Evolutionary conservation across 2,888 invertebrate genomes (phyloP), one percentile per base, ranked within the genome.

Genomic region (Iphiclides podalirius): DNA sequence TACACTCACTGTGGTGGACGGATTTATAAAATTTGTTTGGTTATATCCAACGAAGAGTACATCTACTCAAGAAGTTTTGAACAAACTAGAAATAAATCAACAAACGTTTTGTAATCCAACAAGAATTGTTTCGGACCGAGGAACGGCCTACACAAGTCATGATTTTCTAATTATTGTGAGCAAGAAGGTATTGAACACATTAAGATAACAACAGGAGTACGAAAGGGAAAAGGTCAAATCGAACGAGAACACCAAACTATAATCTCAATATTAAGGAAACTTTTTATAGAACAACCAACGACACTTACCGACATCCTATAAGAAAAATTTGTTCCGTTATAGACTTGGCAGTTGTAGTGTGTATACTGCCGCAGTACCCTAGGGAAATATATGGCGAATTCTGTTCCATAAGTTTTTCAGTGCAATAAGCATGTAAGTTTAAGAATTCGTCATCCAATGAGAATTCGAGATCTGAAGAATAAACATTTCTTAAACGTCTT

Each of bases 1-100:
- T 23, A 39, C 56, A 2, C 54, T 75, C 3, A 62, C 61, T 0
- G 57, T 70, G 3, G 48, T 71, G 0, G 71, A 74, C 47, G 59
- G 52, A 0, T 71, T 66, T 37, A 64, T 66, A 0, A 71, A 70
- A 39, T 70, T 68, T 56, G 57, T 55, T 3, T 71, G 71, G 66
- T 14, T 69, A 0, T 69, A 57, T 47, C 65, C 66, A 9, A 60
- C 63, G 4, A 70, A 72, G 44, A 52, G 62, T 3, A 61, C 60
- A 1, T 54, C 61, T 0, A 43, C 67, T 2, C 56, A 55, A 15
- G 70, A 76, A 26, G 26, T 7, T 8, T 7, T 26, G 2, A 0
- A 43, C 67, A 4, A 57, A 55, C 13, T 70, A 76, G 47, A 66
- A 59, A 12, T 43, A 9, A 38, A 47, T 20, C 38, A 47, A 17